These are phyloP conservation scores for Cephus nigrinus DNA, from an alignment of 2,888 invertebrate species.

Conservation along the genomic window DNA sequence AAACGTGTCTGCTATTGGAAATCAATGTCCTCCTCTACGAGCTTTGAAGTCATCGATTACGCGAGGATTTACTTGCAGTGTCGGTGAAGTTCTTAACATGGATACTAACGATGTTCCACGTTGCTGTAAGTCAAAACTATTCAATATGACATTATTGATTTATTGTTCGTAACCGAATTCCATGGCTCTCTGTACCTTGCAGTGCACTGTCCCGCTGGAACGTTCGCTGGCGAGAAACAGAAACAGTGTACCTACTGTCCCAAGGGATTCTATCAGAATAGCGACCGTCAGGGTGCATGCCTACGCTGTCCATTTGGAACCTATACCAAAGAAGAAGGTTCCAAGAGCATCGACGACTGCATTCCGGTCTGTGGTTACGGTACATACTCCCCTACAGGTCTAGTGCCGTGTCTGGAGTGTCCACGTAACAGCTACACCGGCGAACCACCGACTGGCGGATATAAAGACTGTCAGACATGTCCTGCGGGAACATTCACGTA, in stretches of 20 bases:
- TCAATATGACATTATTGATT: background rate
- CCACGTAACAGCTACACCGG: slow-evolving; percentile 91
- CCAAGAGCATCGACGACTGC: slow-evolving; percentile 87
- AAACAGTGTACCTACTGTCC: slow-evolving; percentile 92
- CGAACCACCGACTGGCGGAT: slow-evolving; percentile 89
- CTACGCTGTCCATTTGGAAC: slow-evolving; percentile 92
- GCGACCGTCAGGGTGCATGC: slow-evolving; percentile 90
- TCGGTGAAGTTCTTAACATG: slow-evolving; percentile 94
- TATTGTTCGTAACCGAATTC: slow-evolving; percentile 3
- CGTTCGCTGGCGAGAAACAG: slow-evolving; percentile 90
- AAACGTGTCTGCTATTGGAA: slow-evolving; percentile 90
- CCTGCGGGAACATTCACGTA: slow-evolving; percentile 90
- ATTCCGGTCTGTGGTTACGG: slow-evolving; percentile 96
- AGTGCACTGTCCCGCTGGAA: slow-evolving; percentile 98
- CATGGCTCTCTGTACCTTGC: slow-evolving; percentile 7
- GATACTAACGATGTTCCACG: slow-evolving; percentile 91
- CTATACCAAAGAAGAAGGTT: slow-evolving; percentile 91
- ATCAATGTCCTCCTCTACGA: slow-evolving; percentile 91
- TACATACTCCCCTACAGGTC: slow-evolving; percentile 93
- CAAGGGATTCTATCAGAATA: slow-evolving; percentile 93
- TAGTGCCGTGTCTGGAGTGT: slow-evolving; percentile 94
- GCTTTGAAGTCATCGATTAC: slow-evolving; percentile 86
- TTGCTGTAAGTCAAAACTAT: slow-evolving; percentile 77
- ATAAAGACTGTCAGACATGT: slow-evolving; percentile 94
- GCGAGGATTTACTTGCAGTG: slow-evolving; percentile 92